Conservation (phyloP, 2,888 invertebrate genomes). For the Drosophila hamatofila region DNA sequence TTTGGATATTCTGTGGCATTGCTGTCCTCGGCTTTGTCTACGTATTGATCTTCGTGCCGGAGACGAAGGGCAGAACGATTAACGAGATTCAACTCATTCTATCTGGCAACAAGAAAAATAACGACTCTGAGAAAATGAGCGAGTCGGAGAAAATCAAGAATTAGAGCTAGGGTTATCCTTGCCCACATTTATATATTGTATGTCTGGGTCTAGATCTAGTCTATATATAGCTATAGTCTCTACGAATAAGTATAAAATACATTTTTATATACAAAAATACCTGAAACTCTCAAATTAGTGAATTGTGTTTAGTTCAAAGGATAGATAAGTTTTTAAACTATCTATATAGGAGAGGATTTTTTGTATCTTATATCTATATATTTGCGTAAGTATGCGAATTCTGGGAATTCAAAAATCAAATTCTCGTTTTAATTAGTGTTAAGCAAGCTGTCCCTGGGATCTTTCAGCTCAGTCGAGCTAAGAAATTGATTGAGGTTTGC, state of each 20-base stretch:
- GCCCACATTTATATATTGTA: background rate
- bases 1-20: constrained; percentile 90
- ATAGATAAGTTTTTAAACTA: background rate
- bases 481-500: no score
- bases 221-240: constrained; percentile 2
- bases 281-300: background rate
- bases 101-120: constrained; percentile 43
- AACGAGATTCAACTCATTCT: constrained; percentile 74
- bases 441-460: no score
- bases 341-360: background rate
- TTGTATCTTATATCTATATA: background rate
- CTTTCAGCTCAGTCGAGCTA: no score
- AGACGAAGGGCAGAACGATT: constrained; percentile 85
- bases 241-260: constrained; percentile 9
- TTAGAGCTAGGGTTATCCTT: background rate
- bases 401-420: no score
- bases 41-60: constrained; percentile 87
- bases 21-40: constrained; percentile 88
- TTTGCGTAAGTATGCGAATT: background rate
- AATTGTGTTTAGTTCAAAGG: background rate
- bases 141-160: background rate
- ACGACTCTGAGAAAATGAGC: background rate
- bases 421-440: no score
- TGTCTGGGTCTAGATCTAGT: constrained; percentile 19
- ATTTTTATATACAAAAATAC: background rate